These are phyloP conservation scores for Coregonus clupeaformis DNA, from an alignment of 2,113 vertebrate species.

Conservation along the genomic window DNA sequence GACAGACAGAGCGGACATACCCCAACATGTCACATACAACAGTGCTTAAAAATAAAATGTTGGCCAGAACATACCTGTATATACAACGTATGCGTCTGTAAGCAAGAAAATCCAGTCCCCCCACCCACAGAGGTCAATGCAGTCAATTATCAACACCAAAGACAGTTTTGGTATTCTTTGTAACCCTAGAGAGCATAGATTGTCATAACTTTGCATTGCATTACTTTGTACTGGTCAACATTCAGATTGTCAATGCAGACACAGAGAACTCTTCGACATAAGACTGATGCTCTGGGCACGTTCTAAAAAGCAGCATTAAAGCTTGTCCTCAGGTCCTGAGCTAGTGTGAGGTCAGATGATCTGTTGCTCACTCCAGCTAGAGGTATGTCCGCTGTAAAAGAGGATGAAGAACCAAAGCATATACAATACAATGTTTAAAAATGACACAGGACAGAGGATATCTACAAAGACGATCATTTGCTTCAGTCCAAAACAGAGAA, in stretches of 20 bases:
- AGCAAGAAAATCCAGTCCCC: slow-evolving; percentile 23
- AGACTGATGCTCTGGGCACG: background rate
- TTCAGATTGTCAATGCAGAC: slow-evolving; percentile 60
- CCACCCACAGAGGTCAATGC: slow-evolving; percentile 18
- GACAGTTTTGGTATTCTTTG: background rate
- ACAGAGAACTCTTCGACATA: slow-evolving; percentile 33
- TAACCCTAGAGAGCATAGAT: slow-evolving; percentile 47
- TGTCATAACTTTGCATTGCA: slow-evolving; percentile 52
- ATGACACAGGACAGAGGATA: slow-evolving; percentile 52
- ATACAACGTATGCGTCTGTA: background rate
- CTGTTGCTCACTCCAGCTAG: slow-evolving; percentile 26
- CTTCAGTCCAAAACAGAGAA: slow-evolving; percentile 53
- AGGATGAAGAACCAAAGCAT: slow-evolving; percentile 47
- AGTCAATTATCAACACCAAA: slow-evolving; percentile 32
- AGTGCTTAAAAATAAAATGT: slow-evolving; percentile 33
- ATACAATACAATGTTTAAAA: slow-evolving; percentile 59
- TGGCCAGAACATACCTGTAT: slow-evolving; percentile 25
- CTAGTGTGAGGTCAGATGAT: slow-evolving; percentile 44
- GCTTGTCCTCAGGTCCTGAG: slow-evolving; percentile 42
- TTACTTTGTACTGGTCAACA: slow-evolving; percentile 48
- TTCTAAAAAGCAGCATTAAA: slow-evolving; percentile 37
- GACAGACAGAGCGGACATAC: slow-evolving; percentile 58
- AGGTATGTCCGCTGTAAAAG: slow-evolving; percentile 55
- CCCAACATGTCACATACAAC: slow-evolving; percentile 51
- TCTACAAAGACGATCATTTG: slow-evolving; percentile 56